Evolutionary conservation across 2,113 vertebrate genomes (phyloP), one percentile per base, ranked within the genome.

Genomic region (Elaphurus davidianus): DNA sequence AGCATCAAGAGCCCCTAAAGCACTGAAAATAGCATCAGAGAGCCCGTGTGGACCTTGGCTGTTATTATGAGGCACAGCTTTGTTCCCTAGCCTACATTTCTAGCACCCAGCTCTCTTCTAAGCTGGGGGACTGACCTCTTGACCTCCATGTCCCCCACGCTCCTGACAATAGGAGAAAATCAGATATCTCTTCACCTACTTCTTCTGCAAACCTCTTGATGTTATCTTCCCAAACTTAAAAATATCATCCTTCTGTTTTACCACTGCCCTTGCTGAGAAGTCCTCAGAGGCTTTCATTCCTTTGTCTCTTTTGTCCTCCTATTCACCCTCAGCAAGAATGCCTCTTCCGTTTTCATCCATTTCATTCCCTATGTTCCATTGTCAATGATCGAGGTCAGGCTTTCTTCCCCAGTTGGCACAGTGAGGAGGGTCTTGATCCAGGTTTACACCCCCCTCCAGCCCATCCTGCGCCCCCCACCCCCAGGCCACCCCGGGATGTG

Each of bases 401-500:
- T 78, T 21, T 71, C 90, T 74, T 60, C 28, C 19, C 76, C 23
- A 10, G 17, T 36, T 57, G 55, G 19, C 14, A 55, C 47, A 23
- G 7, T 27, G 55, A 30, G 64, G 30, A 82, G 27, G 10, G n/a
- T 54, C 78, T 50, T 59, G 57, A 30, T 81, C 33, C 33, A 28
- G 25, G 54, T 76, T 36, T 7, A 33, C 1, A 2, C 1, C 25
- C 16, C 28, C 14, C 11, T 36, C 23, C 43, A n/a, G 2, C 25
- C 15, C 33, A 33, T 7, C 52, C 36, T 79, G 17, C 0, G 4
- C 10, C 23, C 28, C 30, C 45, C 40, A 40, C 40, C 5, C 3
- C 33, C 19, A 2, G 13, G 21, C 60, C 2, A 23, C 12, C n/a
- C 0, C 0, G 1, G 27, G n/a, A 36, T 50, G 23, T 36, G 3